These are phyloP conservation scores for Drosophila prosaltans DNA, from an alignment of 1,140 invertebrate species.

Conservation along the genomic window DNA sequence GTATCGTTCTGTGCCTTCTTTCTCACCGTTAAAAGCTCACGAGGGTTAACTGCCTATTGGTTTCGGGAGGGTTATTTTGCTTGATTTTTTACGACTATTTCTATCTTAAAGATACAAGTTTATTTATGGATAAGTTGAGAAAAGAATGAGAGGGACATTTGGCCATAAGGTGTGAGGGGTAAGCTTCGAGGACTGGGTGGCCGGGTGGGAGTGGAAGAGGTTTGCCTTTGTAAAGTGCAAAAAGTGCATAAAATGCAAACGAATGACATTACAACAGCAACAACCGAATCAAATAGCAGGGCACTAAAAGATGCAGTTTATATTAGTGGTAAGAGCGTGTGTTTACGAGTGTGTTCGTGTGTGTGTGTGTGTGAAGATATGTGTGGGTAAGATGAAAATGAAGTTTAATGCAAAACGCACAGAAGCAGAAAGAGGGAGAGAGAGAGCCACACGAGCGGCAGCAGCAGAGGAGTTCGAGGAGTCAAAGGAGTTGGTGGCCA, in stretches of 20 bases:
- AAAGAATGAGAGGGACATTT: not conserved
- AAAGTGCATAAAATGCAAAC: slow-evolving; percentile 72
- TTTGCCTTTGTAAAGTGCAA: slow-evolving; percentile 63
- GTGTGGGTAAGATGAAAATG: slow-evolving; percentile 73
- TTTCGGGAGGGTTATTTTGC: slow-evolving; percentile 61
- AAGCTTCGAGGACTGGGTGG: not conserved
- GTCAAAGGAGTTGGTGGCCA: slow-evolving; percentile 37
- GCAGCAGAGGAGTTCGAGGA: slow-evolving; percentile 8
- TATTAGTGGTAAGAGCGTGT: slow-evolving; percentile 18
- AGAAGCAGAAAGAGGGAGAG: slow-evolving; percentile 19
- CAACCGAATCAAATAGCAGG: slow-evolving; percentile 54
- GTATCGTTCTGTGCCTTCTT: not conserved
- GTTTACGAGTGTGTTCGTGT: slow-evolving; percentile 21
- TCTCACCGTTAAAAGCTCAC: slow-evolving; percentile 56
- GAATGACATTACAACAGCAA: slow-evolving; percentile 78
- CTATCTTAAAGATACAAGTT: slow-evolving; percentile 79
- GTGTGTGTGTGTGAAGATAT: slow-evolving; percentile 33
- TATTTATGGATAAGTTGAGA: slow-evolving; percentile 65
- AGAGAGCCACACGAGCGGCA: slow-evolving; percentile 24
- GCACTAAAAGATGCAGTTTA: slow-evolving; percentile 63
- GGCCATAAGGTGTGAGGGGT: too few species aligned
- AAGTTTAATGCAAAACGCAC: slow-evolving; percentile 76
- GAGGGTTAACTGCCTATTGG: slow-evolving; percentile 47
- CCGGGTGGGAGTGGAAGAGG: not conserved
- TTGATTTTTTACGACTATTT: slow-evolving; percentile 76